Evolutionary conservation across 2,797 vertebrate genomes (phyloP), one percentile per base, ranked within the genome.

Genomic region (Erethizon dorsatum): DNA sequence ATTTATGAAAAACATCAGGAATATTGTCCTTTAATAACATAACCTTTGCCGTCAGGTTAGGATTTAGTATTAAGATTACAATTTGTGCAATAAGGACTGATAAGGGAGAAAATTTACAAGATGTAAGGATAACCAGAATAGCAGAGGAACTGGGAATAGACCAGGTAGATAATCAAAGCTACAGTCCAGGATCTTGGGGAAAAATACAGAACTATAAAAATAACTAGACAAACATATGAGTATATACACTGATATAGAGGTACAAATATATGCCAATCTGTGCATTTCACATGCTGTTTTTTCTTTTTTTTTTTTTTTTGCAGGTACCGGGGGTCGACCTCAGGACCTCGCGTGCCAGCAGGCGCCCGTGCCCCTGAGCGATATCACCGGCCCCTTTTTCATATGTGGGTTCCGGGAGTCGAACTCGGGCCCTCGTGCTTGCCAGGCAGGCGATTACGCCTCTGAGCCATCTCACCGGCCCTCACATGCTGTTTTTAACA

Each of bases 161-260:
- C 1, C 52, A 45, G 10, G 18, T 37, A 18, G 8, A 26, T 31
- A 41, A 63, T 15, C 4, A 45, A 67, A 84, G 54, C 11, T 12
- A 26, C 33, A 90, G 73, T 65, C 5, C 5, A 82, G 22, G 10
- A 37, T 28, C 7, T 52, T 52, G 22, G n/a, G 52, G 9, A n/a
- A 83, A 93, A 65, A 37, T 28, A 63, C 0, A 26, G 31, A 82
- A 33, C 1, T 57, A 54, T 31, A 15, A 61, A 65, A 13, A 18
- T 1, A 88, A 61, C 41, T 13, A 45, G 4, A 75, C 13, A 86
- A 0, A 65, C 45, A 15, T 26, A 22, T 57, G 75, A 0, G 0
- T 10, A 47, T 65, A 6, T 33, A 5, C 11, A 50, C 47, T 1
- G 5, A 52, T 11, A 47, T 0, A 37, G 5, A 80, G 0, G 17